Base-by-base conservation (phyloP, 2,888 invertebrate species). In the Monoplex corrugatus region DNA sequence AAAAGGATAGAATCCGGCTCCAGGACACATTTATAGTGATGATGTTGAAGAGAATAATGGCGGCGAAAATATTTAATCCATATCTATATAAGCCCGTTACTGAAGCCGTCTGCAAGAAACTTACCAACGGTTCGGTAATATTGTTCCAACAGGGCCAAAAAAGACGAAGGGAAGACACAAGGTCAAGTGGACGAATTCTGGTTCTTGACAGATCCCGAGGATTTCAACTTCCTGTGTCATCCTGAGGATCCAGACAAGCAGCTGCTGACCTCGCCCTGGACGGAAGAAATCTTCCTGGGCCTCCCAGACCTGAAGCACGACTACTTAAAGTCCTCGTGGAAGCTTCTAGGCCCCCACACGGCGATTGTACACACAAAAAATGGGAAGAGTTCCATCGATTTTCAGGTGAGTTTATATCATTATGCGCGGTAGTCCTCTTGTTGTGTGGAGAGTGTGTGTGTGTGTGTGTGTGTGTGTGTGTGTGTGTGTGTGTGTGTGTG, bases 161-260 rank as follows among this genome's bases (percentile, higher is more conserved):
- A 57, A 40, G 35, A 23, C 23, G 85, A 35, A 38, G 83, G 82
- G 23, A 43, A 45, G 32, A 35, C 57, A 28, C 35, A 80, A 44
- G 86, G 50, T 28, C 75, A 86, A 16, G 86, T 89, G 78, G 89
- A 94, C 90, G 93, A 94, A 68, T 94, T 93, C 91, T 95, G 93
- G 89, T 95, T 95, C 90, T 91, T 94, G 44, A 92, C 94, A 0
- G 94, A 94, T 82, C 95, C 95, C 19, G 92, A 92, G 38, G 89
- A 91, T 16, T 91, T 94, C 84, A 91, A 93, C 19, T 89, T 90
- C 78, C 93, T 93, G n/a, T 94, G 94, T 82, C 90, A 93, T 16
- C 95, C 95, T 8, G 93, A 93, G 28, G 89, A 92, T 32, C 78
- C 89, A 10, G 80, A 90, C 28, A 94, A 94, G 93, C 94, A 94